These are phyloP conservation scores for Ametastegia equiseti DNA, from an alignment of 2,888 invertebrate species.

Conservation along the genomic window DNA sequence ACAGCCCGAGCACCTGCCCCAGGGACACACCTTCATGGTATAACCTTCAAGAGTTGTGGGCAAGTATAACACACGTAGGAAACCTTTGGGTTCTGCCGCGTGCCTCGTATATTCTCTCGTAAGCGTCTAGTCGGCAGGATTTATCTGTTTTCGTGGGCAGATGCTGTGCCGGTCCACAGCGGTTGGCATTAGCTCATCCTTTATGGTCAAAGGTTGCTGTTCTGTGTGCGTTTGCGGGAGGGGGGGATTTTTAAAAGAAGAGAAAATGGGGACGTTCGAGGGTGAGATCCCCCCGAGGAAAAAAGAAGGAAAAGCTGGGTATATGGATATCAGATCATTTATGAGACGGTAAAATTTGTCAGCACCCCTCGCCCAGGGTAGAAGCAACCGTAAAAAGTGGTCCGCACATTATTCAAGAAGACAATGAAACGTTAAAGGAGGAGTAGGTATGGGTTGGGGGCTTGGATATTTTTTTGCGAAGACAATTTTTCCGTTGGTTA, in stretches of 20 bases:
- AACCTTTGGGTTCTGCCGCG: constrained; percentile 14
- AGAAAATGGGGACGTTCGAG: neutral
- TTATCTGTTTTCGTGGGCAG: constrained; percentile 38
- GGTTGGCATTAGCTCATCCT: constrained; percentile 29
- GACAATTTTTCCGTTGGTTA: neutral
- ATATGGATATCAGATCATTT: constrained; percentile 29
- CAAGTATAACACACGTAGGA: constrained; percentile 12
- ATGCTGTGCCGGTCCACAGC: constrained; percentile 21
- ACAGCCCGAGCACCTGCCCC: neutral
- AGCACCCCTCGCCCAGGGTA: neutral
- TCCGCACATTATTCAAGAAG: constrained; percentile 13
- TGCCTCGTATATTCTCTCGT: constrained; percentile 36
- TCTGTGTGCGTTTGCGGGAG: neutral
- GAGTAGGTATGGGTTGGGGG: neutral
- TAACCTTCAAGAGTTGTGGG: neutral
- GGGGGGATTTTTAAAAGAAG: neutral
- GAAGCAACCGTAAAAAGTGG: constrained; percentile 7
- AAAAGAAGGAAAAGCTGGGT: neutral
- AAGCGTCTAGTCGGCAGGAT: constrained; percentile 26
- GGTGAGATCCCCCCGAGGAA: neutral
- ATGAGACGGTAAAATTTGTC: constrained; percentile 10
- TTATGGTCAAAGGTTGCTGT: constrained; percentile 29
- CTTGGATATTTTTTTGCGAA: neutral
- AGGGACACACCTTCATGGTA: constrained; percentile 20
- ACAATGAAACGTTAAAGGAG: constrained; percentile 23